These are phyloP conservation scores for Lutjanus argentimaculatus DNA, from an alignment of 2,797 vertebrate genomes.

Conservation along the genomic window DNA sequence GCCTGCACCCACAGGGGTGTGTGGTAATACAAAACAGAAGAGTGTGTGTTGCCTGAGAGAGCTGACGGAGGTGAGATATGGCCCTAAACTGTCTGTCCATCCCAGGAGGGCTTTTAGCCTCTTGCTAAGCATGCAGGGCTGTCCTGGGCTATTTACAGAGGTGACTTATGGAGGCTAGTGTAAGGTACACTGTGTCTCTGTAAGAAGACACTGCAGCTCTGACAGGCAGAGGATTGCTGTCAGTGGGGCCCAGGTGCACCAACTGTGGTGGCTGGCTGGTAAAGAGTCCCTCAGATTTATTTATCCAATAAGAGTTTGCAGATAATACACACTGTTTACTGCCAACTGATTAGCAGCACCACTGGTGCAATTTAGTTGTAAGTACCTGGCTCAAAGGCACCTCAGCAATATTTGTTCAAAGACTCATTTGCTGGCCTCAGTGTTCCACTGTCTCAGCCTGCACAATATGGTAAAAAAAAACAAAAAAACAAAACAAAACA, in stretches of 20 bases:
- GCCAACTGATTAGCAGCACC: background rate
- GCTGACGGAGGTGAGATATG: conserved; percentile 53
- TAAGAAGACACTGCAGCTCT: conserved; percentile 80
- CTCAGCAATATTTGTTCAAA: conserved; percentile 3
- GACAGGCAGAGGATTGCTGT: conserved; percentile 48
- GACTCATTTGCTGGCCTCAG: background rate
- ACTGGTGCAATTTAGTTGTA: background rate
- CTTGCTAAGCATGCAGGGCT: conserved; percentile 66
- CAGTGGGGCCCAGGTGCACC: conserved; percentile 48
- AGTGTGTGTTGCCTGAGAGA: conserved; percentile 23
- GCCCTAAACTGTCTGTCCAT: conserved; percentile 26
- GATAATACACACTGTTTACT: background rate
- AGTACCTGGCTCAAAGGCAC: conserved; percentile 5
- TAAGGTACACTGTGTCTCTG: conserved; percentile 68
- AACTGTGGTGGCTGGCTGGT: background rate
- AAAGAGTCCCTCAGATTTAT: conserved; percentile 8
- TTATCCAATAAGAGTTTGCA: conserved; percentile 2
- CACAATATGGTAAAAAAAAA: no score
- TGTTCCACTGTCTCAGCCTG: no score
- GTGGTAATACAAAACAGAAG: conserved; percentile 20
- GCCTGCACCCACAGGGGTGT: conserved; percentile 23
- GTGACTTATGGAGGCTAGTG: conserved; percentile 74
- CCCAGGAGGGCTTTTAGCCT: conserved; percentile 58
- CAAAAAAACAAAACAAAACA: no score
- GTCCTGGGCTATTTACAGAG: conserved; percentile 78